phyloP scores from a whole-genome alignment of 2,113 vertebrate species.

The Mohoua ochrocephala region DNA sequence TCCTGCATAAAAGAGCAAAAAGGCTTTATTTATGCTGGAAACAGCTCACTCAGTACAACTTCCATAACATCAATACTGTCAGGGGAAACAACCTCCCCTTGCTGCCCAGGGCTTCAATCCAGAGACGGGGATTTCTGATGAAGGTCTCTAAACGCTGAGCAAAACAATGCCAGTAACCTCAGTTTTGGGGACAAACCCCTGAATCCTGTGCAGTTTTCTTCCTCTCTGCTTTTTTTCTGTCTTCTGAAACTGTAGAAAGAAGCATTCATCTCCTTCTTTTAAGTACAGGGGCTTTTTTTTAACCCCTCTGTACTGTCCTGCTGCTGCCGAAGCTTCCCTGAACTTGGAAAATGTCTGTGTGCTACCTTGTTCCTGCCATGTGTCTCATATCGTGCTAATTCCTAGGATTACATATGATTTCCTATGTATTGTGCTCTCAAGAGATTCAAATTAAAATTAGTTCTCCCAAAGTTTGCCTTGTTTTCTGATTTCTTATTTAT shows the following conservation, averaged over 20 bases:
- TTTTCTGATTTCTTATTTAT: not conserved
- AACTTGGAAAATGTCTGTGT: not conserved
- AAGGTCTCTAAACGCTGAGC: not conserved
- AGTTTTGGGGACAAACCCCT: not conserved
- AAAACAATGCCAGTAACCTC: not conserved
- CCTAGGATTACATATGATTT: not conserved
- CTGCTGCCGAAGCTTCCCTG: not conserved
- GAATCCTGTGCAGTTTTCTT: not conserved
- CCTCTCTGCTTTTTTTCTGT: not conserved
- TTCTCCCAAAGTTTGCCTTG: not conserved
- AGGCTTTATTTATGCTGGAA: not conserved
- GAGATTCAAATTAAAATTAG: not conserved
- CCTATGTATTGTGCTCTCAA: not conserved
- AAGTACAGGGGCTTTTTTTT: fast-evolving
- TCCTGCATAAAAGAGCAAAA: not conserved
- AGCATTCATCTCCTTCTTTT: not conserved
- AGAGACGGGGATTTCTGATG: not conserved
- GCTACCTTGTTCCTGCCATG: not conserved
- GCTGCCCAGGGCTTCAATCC: not conserved
- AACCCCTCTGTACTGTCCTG: not conserved
- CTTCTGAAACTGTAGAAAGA: not conserved
- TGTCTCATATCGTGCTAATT: not conserved
- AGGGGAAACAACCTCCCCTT: not conserved
- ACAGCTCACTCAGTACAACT: not conserved
- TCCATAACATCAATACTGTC: not conserved